phyloP scores from a whole-genome alignment of 2,888 invertebrate genomes.

The Thelaira solivaga region DNA sequence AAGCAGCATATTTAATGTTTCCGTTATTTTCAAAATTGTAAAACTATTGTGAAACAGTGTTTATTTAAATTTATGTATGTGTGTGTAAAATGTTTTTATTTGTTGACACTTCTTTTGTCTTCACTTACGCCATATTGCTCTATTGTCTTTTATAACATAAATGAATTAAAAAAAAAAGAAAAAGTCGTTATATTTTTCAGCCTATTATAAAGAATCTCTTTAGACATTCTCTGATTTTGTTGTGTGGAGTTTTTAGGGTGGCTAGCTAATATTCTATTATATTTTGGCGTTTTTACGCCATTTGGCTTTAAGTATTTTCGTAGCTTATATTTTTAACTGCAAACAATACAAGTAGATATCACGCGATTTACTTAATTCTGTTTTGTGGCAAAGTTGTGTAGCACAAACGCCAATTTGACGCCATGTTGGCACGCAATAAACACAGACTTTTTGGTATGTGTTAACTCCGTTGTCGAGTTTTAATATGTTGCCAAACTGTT shows the following conservation, averaged over 20 bases:
- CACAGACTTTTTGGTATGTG: constrained; percentile 31
- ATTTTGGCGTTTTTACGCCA: constrained; percentile 44
- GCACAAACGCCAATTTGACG: constrained; percentile 57
- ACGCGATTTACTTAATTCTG: constrained; percentile 51
- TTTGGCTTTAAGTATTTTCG: constrained; percentile 4
- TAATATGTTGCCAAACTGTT: constrained; percentile 15
- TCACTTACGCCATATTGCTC: constrained; percentile 26
- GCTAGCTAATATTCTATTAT: constrained; percentile 49
- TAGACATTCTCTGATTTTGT: not conserved
- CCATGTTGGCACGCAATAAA: constrained; percentile 57
- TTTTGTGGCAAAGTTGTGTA: constrained; percentile 40
- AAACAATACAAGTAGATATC: constrained; percentile 42
- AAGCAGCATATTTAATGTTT: no score
- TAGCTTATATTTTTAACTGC: constrained; percentile 9
- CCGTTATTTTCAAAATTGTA: no score
- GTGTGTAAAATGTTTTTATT: constrained; percentile 13
- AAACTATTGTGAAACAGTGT: not conserved
- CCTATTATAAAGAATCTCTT: not conserved
- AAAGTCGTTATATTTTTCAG: constrained; percentile 21
- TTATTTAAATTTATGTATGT: not conserved
- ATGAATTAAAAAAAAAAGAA: no score
- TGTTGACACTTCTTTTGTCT: constrained; percentile 40
- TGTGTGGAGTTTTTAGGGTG: constrained; percentile 15
- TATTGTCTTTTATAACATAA: constrained; percentile 16
- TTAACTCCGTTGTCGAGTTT: constrained; percentile 9